These are phyloP conservation scores for Aix galericulata DNA, from an alignment of 2,113 vertebrate species.

Conservation along the genomic window DNA sequence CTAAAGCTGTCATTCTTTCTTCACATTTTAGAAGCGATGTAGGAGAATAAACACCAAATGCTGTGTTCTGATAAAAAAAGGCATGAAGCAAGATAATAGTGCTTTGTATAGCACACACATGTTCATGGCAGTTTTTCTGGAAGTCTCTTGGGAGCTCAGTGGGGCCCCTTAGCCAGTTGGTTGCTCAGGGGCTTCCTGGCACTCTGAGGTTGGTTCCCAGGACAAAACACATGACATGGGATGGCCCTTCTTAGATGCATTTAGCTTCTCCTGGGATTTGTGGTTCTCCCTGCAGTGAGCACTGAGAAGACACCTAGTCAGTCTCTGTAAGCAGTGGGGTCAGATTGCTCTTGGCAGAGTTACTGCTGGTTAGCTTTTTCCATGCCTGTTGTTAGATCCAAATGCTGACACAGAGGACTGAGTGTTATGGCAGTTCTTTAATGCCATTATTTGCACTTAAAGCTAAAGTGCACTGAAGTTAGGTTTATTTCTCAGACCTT, in stretches of 20 bases:
- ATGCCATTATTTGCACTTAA: background rate
- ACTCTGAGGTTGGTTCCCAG: background rate
- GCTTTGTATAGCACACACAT: background rate
- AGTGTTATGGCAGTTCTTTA: background rate
- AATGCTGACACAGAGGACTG: background rate
- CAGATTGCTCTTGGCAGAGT: background rate
- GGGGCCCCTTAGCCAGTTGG: background rate
- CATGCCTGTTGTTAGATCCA: background rate
- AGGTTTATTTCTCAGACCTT: background rate
- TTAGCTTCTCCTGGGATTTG: background rate
- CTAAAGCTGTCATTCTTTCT: background rate
- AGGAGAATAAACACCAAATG: background rate
- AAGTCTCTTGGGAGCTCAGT: background rate
- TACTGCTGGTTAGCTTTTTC: background rate
- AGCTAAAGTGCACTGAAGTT: background rate
- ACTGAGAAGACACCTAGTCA: background rate
- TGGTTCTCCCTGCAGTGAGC: background rate
- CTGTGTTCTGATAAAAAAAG: background rate
- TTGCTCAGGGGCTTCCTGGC: background rate
- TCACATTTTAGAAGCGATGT: background rate
- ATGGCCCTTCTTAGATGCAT: background rate
- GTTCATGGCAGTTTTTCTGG: background rate
- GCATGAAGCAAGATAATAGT: background rate
- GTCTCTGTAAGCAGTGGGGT: background rate
- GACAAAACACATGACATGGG: fast-evolving